These are phyloP conservation scores for Numenius arquata DNA, from an alignment of 2,113 vertebrate genomes.

Conservation along the genomic window DNA sequence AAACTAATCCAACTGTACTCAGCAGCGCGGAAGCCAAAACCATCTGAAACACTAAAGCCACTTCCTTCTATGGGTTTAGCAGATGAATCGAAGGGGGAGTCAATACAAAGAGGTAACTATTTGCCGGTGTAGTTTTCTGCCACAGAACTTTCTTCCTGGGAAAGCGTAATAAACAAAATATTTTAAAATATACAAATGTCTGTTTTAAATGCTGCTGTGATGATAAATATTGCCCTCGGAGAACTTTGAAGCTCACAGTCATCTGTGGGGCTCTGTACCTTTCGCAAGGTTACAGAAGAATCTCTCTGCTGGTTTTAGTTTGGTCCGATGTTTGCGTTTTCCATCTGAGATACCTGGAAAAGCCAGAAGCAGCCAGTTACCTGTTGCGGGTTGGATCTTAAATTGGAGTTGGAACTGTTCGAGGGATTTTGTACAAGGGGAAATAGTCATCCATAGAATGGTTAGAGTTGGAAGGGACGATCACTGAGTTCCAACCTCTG, in stretches of 20 bases:
- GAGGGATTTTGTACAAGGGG: background rate
- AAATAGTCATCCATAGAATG: background rate
- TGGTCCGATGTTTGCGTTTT: background rate
- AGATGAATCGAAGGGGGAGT: constrained; percentile 48
- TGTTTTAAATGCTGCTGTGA: background rate
- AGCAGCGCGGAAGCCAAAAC: constrained; percentile 13
- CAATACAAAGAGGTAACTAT: constrained; percentile 21
- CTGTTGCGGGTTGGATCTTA: background rate
- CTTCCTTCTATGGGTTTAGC: constrained; percentile 70
- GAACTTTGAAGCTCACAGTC: accelerated
- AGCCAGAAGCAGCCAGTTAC: background rate
- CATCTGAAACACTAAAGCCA: constrained; percentile 47
- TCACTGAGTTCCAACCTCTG: too few species aligned
- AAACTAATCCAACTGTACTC: constrained; percentile 65
- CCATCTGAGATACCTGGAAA: background rate
- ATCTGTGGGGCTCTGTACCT: background rate
- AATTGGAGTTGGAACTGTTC: background rate
- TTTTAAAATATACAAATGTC: background rate
- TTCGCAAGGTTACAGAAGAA: background rate
- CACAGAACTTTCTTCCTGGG: background rate
- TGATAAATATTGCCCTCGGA: background rate
- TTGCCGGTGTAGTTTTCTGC: constrained; percentile 12
- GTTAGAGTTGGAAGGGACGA: too few species aligned
- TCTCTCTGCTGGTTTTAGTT: background rate
- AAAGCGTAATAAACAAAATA: background rate